Evolutionary conservation across 2,113 vertebrate species (phyloP).

Genomic region (Barbus barbus): DNA sequence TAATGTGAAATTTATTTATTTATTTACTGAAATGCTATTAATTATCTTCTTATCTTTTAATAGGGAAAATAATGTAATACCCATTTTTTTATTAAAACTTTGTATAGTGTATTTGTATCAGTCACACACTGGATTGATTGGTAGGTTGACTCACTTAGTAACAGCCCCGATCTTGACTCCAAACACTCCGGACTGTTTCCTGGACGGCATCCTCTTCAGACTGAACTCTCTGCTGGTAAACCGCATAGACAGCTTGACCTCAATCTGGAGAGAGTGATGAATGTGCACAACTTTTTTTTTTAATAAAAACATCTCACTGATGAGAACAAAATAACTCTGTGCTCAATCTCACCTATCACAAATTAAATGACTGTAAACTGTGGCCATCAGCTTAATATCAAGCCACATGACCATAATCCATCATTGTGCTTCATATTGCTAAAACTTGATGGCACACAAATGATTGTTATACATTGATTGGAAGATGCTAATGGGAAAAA

Average conservation of each 20-base stretch:
- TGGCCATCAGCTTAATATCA: constrained; percentile 17
- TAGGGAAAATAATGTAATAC: neutral
- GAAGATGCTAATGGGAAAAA: neutral
- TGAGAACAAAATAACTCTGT: constrained; percentile 25
- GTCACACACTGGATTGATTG: neutral
- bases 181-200: constrained; percentile 93
- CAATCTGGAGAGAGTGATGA: constrained; percentile 78
- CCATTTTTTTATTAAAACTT: no score
- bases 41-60: neutral
- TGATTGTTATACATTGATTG: neutral
- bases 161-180: constrained; percentile 94
- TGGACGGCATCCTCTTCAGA: constrained; percentile 91
- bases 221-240: constrained; percentile 97
- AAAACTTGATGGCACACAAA: neutral
- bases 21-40: neutral
- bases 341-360: constrained; percentile 10
- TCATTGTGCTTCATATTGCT: constrained; percentile 5
- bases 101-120: neutral
- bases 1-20: neutral
- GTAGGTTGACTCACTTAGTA: constrained; percentile 85
- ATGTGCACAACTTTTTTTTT: constrained; percentile 7
- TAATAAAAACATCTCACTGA: constrained; percentile 21
- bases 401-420: constrained; percentile 25
- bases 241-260: constrained; percentile 95
- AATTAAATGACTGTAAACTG: constrained; percentile 24